phyloP scores from a whole-genome alignment of 2,888 invertebrate genomes.

The Tridacna crocea region DNA sequence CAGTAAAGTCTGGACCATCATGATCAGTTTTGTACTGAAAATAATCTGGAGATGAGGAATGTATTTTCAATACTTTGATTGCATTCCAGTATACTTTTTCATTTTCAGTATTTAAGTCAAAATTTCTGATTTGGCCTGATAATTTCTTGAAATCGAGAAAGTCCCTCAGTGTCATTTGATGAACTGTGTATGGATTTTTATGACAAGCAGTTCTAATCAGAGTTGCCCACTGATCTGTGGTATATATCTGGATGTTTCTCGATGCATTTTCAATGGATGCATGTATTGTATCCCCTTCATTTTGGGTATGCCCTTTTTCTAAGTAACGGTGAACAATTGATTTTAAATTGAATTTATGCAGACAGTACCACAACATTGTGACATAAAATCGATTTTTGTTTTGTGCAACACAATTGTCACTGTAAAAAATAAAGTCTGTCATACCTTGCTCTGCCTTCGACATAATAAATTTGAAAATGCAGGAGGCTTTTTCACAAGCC shows the following conservation, averaged over 20 bases:
- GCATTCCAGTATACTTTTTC: conserved; percentile 35
- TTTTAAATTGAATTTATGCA: conserved; percentile 29
- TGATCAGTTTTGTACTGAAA: conserved; percentile 34
- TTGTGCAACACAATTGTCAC: conserved; percentile 44
- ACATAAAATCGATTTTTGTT: conserved; percentile 47
- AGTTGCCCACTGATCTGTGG: conserved; percentile 21
- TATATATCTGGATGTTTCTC: conserved; percentile 9
- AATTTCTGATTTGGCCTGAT: conserved; percentile 18
- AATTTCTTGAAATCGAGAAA: conserved; percentile 11
- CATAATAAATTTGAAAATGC: conserved; percentile 26
- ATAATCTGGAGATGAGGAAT: conserved; percentile 17
- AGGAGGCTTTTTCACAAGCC: conserved; percentile 48
- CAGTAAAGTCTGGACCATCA: no score
- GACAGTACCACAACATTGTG: conserved; percentile 39
- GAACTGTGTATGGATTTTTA: conserved; percentile 6
- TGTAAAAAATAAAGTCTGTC: conserved; percentile 40
- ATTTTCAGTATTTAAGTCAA: conserved; percentile 24
- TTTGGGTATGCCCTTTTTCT: conserved; percentile 44
- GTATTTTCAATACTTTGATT: conserved; percentile 24
- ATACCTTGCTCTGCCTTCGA: conserved; percentile 2
- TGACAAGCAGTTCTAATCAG: conserved; percentile 6
- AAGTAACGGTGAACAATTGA: conserved; percentile 36
- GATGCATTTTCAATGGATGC: conserved; percentile 21
- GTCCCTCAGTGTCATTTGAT: conserved; percentile 12
- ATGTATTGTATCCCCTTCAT: conserved; percentile 33